Evolutionary conservation across 2,113 vertebrate genomes (phyloP).

Genomic region (Paratilapia polleni): DNA sequence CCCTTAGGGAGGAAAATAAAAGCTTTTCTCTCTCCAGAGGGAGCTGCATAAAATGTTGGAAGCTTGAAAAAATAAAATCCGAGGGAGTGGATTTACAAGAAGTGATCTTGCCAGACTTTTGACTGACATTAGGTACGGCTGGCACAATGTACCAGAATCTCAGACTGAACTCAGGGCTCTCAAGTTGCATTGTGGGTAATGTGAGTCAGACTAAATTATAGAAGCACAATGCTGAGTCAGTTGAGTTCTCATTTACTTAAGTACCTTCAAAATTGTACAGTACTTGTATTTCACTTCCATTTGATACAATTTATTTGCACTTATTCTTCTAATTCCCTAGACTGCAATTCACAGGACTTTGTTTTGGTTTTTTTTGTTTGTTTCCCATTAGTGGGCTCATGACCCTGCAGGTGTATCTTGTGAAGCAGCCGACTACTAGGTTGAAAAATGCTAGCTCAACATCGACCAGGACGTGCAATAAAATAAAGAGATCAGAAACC

Average conservation of each 20-base stretch:
- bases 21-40: not conserved
- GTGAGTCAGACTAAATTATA: slow-evolving; percentile 10
- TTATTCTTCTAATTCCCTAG: not conserved
- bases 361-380: not conserved
- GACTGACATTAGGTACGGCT: not conserved
- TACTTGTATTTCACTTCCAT: not conserved
- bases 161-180: not conserved
- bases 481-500: not conserved
- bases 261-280: not conserved
- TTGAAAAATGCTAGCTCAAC: not conserved
- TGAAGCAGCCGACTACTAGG: not conserved
- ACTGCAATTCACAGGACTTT: not conserved
- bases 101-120: not conserved
- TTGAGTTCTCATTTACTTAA: slow-evolving; percentile 1
- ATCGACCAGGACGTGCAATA: not conserved
- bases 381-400: not conserved
- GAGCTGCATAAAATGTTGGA: not conserved
- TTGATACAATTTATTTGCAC: not conserved
- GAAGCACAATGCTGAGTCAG: not conserved
- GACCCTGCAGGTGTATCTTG: fast-evolving
- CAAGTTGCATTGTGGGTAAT: not conserved
- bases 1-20: not conserved
- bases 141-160: not conserved
- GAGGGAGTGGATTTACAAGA: not conserved
- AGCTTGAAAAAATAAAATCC: not conserved